Conservation (phyloP, 2,888 invertebrate genomes). For the Mylabris sibirica region DNA sequence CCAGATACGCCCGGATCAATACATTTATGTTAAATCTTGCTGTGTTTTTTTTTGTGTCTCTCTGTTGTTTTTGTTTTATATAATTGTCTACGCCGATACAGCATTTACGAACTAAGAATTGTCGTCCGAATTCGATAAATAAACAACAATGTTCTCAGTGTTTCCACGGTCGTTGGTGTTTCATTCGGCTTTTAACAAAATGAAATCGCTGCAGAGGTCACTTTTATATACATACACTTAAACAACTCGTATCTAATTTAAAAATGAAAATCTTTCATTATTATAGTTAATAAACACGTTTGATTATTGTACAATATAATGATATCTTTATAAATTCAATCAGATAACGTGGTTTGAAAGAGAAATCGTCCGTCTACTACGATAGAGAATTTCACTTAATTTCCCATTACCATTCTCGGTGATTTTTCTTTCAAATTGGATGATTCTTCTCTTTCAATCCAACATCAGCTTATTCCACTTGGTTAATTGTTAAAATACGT, state of each 20-base stretch:
- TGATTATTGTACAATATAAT: neutral
- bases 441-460: slow-evolving; percentile 18
- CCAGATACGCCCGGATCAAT: neutral
- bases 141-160: neutral
- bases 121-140: neutral
- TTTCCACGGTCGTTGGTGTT: neutral
- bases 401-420: slow-evolving; percentile 28
- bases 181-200: slow-evolving; percentile 13
- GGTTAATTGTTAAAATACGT: neutral
- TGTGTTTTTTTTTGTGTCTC: neutral
- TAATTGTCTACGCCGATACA: neutral
- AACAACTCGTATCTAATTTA: too few relatives aligned
- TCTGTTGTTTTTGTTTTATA: neutral
- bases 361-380: neutral
- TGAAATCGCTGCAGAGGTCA: slow-evolving; percentile 8
- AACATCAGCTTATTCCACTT: neutral
- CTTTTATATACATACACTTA: neutral
- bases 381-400: slow-evolving; percentile 21
- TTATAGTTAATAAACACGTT: too few relatives aligned
- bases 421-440: slow-evolving; percentile 24
- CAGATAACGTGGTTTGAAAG: slow-evolving; percentile 1
- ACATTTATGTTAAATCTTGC: neutral
- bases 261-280: too few relatives aligned
- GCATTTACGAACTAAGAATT: neutral
- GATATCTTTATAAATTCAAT: neutral